phyloP scores from a whole-genome alignment of 2,113 vertebrate species.

The Charadrius vociferus region DNA sequence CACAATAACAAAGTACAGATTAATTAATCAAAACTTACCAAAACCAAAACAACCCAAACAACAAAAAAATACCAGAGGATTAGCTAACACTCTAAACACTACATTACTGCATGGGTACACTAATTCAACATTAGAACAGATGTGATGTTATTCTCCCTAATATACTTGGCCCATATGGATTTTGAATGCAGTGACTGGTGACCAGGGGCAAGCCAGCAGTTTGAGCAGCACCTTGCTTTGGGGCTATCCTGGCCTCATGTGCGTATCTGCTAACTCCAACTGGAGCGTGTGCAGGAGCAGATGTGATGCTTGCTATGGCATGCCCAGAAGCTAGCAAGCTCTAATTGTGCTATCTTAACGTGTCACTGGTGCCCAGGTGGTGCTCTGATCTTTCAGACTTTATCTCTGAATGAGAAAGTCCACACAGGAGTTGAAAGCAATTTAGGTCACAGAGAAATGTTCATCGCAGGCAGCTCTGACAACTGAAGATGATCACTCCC shows the following conservation, averaged over 20 bases:
- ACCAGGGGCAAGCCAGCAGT: background rate
- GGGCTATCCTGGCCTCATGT: background rate
- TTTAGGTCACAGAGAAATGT: background rate
- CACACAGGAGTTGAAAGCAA: background rate
- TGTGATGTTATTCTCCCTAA: background rate
- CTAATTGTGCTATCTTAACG: background rate
- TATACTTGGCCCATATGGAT: background rate
- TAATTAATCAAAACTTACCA: background rate
- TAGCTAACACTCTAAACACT: background rate
- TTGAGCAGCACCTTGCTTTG: background rate
- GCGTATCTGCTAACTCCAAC: background rate
- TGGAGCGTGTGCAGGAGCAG: background rate
- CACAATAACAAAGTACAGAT: background rate
- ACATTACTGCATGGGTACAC: background rate
- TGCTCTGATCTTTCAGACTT: background rate
- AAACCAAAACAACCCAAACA: background rate
- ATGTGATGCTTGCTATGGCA: background rate
- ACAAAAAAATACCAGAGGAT: background rate
- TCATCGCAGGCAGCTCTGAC: background rate
- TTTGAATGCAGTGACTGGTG: background rate
- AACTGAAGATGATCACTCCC: background rate
- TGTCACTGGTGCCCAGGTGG: background rate
- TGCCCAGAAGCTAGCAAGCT: background rate
- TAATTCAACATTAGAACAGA: background rate
- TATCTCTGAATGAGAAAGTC: background rate